phyloP scores from a whole-genome alignment of 2,797 vertebrate species.

The Sternarchorhynchus goeldii region DNA sequence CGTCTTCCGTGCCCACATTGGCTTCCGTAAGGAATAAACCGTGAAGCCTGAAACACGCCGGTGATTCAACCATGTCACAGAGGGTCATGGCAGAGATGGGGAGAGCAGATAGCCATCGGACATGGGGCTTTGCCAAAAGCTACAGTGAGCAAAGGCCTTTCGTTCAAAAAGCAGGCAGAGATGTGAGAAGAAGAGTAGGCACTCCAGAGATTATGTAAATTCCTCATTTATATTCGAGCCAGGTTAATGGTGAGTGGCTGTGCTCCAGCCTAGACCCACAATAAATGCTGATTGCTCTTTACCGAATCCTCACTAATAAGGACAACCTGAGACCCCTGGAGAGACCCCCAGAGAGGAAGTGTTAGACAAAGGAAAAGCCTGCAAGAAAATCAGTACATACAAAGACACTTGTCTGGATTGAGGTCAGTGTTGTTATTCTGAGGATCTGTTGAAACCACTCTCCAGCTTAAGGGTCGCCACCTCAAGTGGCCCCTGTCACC shows the following conservation, averaged over 20 bases:
- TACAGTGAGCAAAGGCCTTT: conserved; percentile 28
- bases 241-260: conserved; percentile 70
- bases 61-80: not conserved
- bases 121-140: conserved; percentile 12
- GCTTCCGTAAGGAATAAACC: conserved; percentile 3
- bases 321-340: conserved; percentile 1
- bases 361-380: not conserved
- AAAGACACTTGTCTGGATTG: not conserved
- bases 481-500: too few species aligned
- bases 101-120: conserved; percentile 18
- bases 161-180: conserved; percentile 42
- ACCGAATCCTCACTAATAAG: conserved; percentile 47
- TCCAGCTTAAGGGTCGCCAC: too few species aligned
- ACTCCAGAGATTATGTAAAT: conserved; percentile 78
- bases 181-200: conserved; percentile 72
- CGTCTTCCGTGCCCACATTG: not conserved
- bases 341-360: not conserved
- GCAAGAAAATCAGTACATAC: not conserved
- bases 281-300: conserved; percentile 73
- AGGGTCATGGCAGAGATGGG: conserved; percentile 13
- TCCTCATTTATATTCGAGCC: conserved; percentile 79
- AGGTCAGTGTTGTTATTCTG: too few species aligned
- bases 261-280: conserved; percentile 70
- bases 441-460: too few species aligned
- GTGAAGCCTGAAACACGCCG: not conserved